These are phyloP conservation scores for Eledona agricola DNA, from an alignment of 2,888 invertebrate genomes.

Conservation along the genomic window DNA sequence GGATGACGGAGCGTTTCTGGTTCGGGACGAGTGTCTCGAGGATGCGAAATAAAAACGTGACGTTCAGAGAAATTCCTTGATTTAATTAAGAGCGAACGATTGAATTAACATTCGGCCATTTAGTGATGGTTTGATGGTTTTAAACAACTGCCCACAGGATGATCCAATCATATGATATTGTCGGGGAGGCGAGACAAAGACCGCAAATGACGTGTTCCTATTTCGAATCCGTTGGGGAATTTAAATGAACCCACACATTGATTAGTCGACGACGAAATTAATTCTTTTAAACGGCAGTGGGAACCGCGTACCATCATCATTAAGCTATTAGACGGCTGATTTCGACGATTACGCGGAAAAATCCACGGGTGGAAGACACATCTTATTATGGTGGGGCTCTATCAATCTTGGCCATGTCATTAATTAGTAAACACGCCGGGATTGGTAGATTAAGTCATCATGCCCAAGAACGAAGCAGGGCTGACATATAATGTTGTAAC, in stretches of 20 bases:
- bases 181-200: constrained; percentile 48
- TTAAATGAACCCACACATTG: constrained; percentile 53
- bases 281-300: constrained; percentile 48
- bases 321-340: too few relatives aligned
- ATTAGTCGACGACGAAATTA: constrained; percentile 53
- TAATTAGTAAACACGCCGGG: constrained; percentile 45
- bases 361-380: not conserved
- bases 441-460: constrained; percentile 52
- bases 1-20: constrained; percentile 38
- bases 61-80: not conserved
- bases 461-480: constrained; percentile 41
- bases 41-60: not conserved
- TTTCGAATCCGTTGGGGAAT: constrained; percentile 51
- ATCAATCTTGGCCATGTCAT: constrained; percentile 48
- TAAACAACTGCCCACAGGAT: constrained; percentile 43
- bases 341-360: too few relatives aligned
- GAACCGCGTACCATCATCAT: too few relatives aligned
- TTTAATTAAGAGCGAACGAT: constrained; percentile 3
- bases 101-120: constrained; percentile 26
- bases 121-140: constrained; percentile 27
- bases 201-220: constrained; percentile 54
- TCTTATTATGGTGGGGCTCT: constrained; percentile 27
- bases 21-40: constrained; percentile 2
- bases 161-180: constrained; percentile 47
- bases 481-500: constrained; percentile 53